Evolutionary conservation across 2,888 invertebrate genomes (phyloP), one percentile per base, ranked within the genome.

Genomic region (Tenthredo notha): DNA sequence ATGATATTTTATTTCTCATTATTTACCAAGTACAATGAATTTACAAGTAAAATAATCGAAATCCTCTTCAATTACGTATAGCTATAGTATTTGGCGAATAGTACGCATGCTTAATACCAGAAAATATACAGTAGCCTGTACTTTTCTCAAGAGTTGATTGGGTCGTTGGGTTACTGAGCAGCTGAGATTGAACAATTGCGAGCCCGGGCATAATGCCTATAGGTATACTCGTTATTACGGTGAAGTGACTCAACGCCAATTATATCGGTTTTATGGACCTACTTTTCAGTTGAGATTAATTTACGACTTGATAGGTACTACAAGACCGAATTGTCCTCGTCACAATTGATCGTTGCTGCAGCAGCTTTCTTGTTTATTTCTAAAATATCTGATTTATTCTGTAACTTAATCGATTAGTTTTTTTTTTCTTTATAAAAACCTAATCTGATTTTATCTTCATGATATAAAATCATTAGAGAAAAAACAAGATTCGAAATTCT

Each of bases 141-240:
- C n/a, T 80, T 80, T 61, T 40, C 61, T 80, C 58, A 40, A 80
- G 61, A 61, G 80, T 80, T 80, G 61, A 80, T 80, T 80, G 80
- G 80, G 61, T 58, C 61, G 58, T 80, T 61, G 33, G 61, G 33
- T 61, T 50, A 50, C 61, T 21, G 40, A 43, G 72, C 43, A 40
- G 61, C 80, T 80, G 58, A 40, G 80, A 80, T 80, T 80, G 80
- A 61, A 80, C 80, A 80, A 80, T 80, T 80, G 80, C 61, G 40
- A 61, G 29, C 50, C 6, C 54, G 0, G 18, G n/a, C 50, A 33
- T 29, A 18, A n/a, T 54, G 47, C 12, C 40, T 77, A n/a, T 54
- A 54, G 10, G 40, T 50, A 50, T 75, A 47, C 77, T 58, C 58
- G 40, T 80, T 29, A 37, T 80, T 80, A 80, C 61, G 61, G 61